Base-by-base conservation (phyloP, 2,797 vertebrate species). In the Rhyacichthys aspro region DNA sequence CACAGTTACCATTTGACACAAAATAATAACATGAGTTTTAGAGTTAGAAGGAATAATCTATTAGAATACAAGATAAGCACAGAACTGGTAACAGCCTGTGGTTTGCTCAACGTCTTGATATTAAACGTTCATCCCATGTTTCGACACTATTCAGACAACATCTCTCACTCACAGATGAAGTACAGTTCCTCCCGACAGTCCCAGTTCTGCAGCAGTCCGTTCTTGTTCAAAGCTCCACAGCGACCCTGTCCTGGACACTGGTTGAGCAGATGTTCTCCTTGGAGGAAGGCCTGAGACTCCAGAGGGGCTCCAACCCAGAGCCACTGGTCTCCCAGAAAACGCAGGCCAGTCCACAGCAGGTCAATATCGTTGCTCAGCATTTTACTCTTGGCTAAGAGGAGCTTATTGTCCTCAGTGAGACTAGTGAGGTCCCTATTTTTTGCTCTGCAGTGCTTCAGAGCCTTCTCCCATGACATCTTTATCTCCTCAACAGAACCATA, bases 301-400 rank as follows among this genome's bases (percentile, higher is more conserved):
- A 82, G 8, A 18, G 28, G 43, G 36, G 67, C 55, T 0, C 52
- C 7, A 49, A 79, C 49, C 90, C 88, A 90, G 56, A 70, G 8
- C 87, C 89, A 88, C 3, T 5, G 1, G 44, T 71, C 65, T 9
- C 1, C 70, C 5, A 87, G 54, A 67, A 63, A 87, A 18, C 64
- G 54, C 64, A 89, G 67, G 1, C 87, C 81, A 0, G 76, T 84
- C 88, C 88, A 89, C 39, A 81, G 62, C 7, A 1, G 7, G 9
- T 76, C 33, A 1, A 49, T 43, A 36, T 55, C 15, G 18, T 14
- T 0, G 0, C 12, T 0, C 7, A 44, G 5, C 45, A 70, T 79
- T 43, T 59, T 1, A 0, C 0, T 23, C 47, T 55, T 55, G 14
- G 49, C 67, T 50, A 50, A 46, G 23, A 28, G 28, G 8, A 11